Conservation (phyloP, 2,113 vertebrate species). For the Esox niger region DNA sequence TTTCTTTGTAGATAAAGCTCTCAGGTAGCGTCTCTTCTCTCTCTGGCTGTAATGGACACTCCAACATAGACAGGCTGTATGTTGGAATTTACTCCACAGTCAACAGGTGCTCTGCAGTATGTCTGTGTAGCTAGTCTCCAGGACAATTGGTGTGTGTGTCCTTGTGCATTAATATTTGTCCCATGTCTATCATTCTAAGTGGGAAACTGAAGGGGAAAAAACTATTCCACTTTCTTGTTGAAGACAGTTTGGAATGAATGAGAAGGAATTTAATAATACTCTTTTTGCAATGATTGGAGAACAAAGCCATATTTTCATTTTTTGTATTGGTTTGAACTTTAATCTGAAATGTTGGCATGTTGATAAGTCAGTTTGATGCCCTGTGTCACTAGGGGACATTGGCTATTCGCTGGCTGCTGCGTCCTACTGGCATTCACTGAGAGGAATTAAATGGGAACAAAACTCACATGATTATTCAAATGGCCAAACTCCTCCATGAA, state of each 20-base stretch:
- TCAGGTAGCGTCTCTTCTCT: background rate
- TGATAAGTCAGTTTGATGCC: conserved; percentile 37
- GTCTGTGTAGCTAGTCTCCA: background rate
- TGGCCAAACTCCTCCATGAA: no score
- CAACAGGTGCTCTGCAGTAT: conserved; percentile 11
- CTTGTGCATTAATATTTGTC: background rate
- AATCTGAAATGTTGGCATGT: conserved; percentile 42
- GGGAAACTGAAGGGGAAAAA: background rate
- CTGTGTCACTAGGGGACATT: conserved; percentile 30
- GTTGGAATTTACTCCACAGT: background rate
- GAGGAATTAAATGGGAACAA: conserved; percentile 10
- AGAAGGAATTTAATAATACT: conserved; percentile 4
- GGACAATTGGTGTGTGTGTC: background rate
- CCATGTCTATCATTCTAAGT: background rate
- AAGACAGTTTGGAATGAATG: background rate
- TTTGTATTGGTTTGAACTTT: conserved; percentile 9
- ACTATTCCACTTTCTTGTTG: background rate
- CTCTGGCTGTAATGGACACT: background rate
- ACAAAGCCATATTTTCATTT: background rate
- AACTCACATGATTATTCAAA: no score
- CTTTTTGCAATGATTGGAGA: conserved; percentile 1
- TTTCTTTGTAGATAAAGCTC: background rate
- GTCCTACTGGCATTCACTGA: conserved; percentile 25
- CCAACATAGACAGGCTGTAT: background rate
- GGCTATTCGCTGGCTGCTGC: conserved; percentile 25